These are phyloP conservation scores for Nomada ruficornis DNA, from an alignment of 2,888 invertebrate genomes.

Conservation along the genomic window DNA sequence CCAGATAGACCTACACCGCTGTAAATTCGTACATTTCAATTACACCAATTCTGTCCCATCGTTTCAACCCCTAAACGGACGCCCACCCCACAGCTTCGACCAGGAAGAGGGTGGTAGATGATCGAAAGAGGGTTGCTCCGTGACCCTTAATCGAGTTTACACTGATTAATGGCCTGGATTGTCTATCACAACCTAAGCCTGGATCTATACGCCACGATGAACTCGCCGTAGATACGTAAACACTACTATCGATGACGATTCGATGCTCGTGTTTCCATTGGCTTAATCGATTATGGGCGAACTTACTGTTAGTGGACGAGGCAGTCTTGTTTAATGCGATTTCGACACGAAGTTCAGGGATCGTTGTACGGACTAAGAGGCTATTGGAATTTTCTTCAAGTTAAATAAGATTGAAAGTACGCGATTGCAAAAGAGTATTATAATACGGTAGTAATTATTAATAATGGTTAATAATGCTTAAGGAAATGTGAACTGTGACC, in stretches of 20 bases:
- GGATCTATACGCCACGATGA: conserved; percentile 13
- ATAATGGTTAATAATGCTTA: too few species aligned
- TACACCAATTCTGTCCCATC: neutral
- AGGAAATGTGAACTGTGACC: conserved; percentile 18
- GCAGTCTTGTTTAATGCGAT: neutral
- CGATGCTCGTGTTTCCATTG: conserved; percentile 6
- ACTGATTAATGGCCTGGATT: conserved; percentile 54
- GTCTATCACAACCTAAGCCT: conserved; percentile 48
- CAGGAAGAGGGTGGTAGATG: neutral
- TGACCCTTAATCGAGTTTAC: conserved; percentile 58
- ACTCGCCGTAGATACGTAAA: conserved; percentile 21
- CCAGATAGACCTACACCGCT: neutral
- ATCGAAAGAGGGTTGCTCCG: conserved; percentile 12
- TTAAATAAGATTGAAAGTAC: too few species aligned
- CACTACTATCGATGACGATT: conserved; percentile 36
- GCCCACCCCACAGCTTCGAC: neutral
- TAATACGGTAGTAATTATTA: too few species aligned
- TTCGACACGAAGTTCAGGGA: neutral
- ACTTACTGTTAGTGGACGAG: too few species aligned
- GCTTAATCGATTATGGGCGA: neutral
- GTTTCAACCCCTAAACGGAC: neutral
- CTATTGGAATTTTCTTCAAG: too few species aligned
- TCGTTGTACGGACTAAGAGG: neutral
- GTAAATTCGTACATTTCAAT: conserved; percentile 25
- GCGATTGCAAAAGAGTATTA: too few species aligned